Evolutionary conservation across 2,113 vertebrate genomes (phyloP).

Genomic region (Athene cunicularia): DNA sequence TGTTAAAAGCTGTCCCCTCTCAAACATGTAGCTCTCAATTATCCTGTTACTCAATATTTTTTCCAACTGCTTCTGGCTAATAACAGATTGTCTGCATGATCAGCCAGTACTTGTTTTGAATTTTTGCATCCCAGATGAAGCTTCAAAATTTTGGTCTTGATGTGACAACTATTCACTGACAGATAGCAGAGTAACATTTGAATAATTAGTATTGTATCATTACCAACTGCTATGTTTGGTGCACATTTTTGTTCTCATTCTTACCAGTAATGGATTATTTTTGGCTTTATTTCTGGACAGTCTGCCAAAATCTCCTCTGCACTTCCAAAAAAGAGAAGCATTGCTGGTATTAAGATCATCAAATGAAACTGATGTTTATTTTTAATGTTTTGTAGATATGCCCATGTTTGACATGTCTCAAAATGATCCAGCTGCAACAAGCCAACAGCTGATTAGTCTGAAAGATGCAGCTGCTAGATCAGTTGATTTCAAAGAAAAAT

Average conservation of each 20-base stretch:
- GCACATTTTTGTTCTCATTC: slow-evolving; percentile 12
- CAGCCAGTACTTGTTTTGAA: slow-evolving; percentile 4
- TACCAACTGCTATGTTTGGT: not conserved
- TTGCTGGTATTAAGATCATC: not conserved
- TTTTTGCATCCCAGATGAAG: slow-evolving; percentile 35
- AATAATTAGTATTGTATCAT: not conserved
- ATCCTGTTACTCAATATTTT: slow-evolving; percentile 63
- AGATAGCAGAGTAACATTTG: not conserved
- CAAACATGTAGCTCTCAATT: slow-evolving; percentile 70
- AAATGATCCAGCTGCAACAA: not conserved
- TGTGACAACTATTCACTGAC: slow-evolving; percentile 36
- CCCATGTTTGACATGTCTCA: not conserved
- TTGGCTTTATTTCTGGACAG: slow-evolving; percentile 39
- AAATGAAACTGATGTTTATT: not conserved
- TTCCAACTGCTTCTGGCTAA: slow-evolving; percentile 66
- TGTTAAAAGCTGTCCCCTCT: slow-evolving; percentile 64
- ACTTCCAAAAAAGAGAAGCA: not conserved
- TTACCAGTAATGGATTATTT: not conserved
- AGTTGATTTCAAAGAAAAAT: not conserved
- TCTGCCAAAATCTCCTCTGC: not conserved
- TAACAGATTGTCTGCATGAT: slow-evolving; percentile 52
- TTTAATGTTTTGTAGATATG: not conserved
- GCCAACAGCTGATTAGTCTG: not conserved
- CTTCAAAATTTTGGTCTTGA: not conserved
- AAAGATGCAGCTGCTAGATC: not conserved